phyloP scores from a whole-genome alignment of 2,888 invertebrate genomes.

The Coenonympha arcania region DNA sequence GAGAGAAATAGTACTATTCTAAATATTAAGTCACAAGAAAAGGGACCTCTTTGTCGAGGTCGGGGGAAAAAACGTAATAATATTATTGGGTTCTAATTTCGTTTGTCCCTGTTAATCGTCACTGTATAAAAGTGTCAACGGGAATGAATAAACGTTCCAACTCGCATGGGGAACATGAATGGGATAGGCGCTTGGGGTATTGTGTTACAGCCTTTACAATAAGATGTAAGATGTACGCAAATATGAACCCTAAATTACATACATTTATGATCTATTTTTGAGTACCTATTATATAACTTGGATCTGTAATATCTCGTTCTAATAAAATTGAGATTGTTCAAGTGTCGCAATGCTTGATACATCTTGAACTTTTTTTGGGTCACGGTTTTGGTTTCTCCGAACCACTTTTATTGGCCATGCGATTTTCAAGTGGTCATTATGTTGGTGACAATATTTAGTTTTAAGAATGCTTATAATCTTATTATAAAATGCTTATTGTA shows the following conservation, averaged over 20 bases:
- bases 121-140: slow-evolving; percentile 69
- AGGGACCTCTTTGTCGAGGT: slow-evolving; percentile 44
- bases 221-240: slow-evolving; percentile 7
- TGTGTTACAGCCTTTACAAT: slow-evolving; percentile 35
- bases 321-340: slow-evolving; percentile 53
- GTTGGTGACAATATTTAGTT: slow-evolving; percentile 18
- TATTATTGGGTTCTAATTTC: slow-evolving; percentile 75
- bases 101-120: slow-evolving; percentile 71
- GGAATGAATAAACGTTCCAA: slow-evolving; percentile 63
- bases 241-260: neutral
- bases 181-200: slow-evolving; percentile 47
- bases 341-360: slow-evolving; percentile 40
- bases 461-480: slow-evolving; percentile 6
- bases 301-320: slow-evolving; percentile 35
- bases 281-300: neutral
- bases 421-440: slow-evolving; percentile 31
- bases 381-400: slow-evolving; percentile 17
- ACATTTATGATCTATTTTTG: slow-evolving; percentile 12
- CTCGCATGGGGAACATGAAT: slow-evolving; percentile 62
- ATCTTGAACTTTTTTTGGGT: slow-evolving; percentile 21
- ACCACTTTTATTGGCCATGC: slow-evolving; percentile 31
- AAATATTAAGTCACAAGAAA: slow-evolving; percentile 47
- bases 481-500: neutral
- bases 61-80: slow-evolving; percentile 53
- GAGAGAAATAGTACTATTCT: slow-evolving; percentile 49